Percentiles rank a stretch among this genome's conserved stretches.
These are phyloP conservation scores for Gopherus flavomarginatus DNA, from an alignment of 2,113 vertebrate species.

Conservation along the genomic window DNA sequence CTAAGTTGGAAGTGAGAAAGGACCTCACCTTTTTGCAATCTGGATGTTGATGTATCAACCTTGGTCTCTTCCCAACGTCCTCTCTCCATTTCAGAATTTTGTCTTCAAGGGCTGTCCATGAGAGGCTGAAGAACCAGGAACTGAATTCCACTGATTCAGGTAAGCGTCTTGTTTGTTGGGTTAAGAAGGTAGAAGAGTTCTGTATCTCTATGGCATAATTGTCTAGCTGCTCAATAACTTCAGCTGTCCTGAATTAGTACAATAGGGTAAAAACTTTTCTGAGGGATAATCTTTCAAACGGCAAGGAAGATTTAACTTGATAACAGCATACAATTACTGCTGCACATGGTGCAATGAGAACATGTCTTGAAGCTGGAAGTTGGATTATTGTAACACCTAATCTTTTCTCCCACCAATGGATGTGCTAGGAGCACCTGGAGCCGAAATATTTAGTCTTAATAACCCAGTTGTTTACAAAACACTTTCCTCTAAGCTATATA, in stretches of 20 bases:
- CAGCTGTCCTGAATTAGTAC: not conserved
- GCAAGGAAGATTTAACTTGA: not conserved
- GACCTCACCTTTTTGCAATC: not conserved
- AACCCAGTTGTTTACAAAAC: not conserved
- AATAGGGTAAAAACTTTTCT: not conserved
- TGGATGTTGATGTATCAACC: not conserved
- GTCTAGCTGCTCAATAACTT: not conserved
- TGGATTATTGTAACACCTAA: not conserved
- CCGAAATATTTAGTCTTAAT: not conserved
- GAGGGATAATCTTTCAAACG: not conserved
- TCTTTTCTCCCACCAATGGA: not conserved
- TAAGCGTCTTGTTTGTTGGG: slow-evolving; percentile 27
- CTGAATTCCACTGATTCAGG: slow-evolving; percentile 80
- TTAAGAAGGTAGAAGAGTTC: not conserved
- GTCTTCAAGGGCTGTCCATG: slow-evolving; percentile 78
- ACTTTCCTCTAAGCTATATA: not conserved
- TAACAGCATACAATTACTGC: not conserved
- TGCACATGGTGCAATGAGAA: not conserved
- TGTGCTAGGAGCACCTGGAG: not conserved
- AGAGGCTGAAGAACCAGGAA: slow-evolving; percentile 81
- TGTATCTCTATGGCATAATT: not conserved
- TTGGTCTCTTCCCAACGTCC: not conserved
- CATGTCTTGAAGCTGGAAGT: not conserved
- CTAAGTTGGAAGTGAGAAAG: not conserved
- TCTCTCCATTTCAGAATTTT: slow-evolving; percentile 72